Percentiles rank a stretch among this genome's conserved stretches.
Conservation (phyloP, 2,113 vertebrate species). For the Barbus barbus region DNA sequence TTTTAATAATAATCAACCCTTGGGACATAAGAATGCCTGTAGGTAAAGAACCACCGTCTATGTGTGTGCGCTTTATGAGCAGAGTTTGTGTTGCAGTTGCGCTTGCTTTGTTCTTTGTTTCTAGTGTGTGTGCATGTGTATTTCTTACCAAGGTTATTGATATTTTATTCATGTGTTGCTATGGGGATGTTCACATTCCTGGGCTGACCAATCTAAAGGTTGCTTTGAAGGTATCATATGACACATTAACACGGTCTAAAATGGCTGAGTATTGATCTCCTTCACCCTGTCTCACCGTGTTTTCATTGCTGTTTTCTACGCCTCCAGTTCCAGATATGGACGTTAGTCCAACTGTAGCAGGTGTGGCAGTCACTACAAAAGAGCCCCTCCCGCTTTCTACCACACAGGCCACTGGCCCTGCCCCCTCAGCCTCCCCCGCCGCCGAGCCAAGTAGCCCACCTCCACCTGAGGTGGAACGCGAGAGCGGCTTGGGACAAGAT, state of each 20-base stretch:
- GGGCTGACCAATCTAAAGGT: constrained; percentile 30
- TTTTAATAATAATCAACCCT: neutral
- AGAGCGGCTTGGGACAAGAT: constrained; percentile 62
- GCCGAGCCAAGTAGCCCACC: constrained; percentile 72
- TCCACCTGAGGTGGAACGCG: constrained; percentile 62
- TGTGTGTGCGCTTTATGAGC: neutral
- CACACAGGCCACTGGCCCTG: constrained; percentile 76
- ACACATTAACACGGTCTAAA: constrained; percentile 39
- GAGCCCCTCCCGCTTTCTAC: constrained; percentile 75
- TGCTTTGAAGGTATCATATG: constrained; percentile 43
- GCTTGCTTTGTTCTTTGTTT: constrained; percentile 13
- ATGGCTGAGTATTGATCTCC: constrained; percentile 39
- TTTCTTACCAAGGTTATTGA: constrained; percentile 27
- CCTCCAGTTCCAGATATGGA: constrained; percentile 68
- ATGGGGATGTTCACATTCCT: constrained; percentile 42
- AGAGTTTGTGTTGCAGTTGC: neutral
- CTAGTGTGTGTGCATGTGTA: constrained; percentile 48
- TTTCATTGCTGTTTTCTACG: constrained; percentile 5
- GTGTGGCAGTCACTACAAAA: constrained; percentile 70
- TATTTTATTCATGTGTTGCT: constrained; percentile 42
- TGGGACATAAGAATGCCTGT: neutral
- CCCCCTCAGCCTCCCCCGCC: constrained; percentile 75
- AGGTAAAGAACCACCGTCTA: neutral
- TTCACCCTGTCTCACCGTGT: constrained; percentile 11
- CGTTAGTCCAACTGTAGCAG: constrained; percentile 63